A percentile compares a stretch with the other conserved stretches of the same genome.
These are phyloP conservation scores for Circaetus gallicus DNA, from an alignment of 2,113 vertebrate genomes.

Conservation along the genomic window DNA sequence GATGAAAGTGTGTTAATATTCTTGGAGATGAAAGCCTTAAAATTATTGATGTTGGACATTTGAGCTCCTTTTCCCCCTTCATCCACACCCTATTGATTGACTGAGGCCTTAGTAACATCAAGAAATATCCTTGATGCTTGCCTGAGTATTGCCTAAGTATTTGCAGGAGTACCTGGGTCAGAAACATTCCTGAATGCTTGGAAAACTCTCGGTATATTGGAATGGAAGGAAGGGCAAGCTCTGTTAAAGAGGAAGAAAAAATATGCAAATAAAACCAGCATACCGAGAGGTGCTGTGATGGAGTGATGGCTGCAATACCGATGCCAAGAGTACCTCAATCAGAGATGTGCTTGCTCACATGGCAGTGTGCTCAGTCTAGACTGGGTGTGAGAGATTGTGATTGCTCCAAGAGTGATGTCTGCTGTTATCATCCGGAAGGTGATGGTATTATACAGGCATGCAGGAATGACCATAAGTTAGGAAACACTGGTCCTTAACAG, in stretches of 20 bases:
- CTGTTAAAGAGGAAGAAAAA: neutral
- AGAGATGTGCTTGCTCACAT: neutral
- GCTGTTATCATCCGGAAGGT: slow-evolving; percentile 9
- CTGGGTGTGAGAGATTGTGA: neutral
- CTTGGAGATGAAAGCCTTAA: neutral
- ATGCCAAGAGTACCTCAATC: neutral
- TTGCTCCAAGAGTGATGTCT: neutral
- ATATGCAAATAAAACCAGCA: neutral
- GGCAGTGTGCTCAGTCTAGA: neutral
- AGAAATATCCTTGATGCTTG: neutral
- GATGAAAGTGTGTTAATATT: neutral
- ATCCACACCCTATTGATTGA: neutral
- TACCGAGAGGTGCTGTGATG: neutral
- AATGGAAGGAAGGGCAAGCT: neutral
- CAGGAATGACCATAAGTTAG: neutral
- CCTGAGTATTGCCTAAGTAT: neutral
- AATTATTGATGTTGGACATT: neutral
- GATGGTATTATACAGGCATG: neutral
- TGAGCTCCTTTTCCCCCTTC: neutral
- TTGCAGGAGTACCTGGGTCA: neutral
- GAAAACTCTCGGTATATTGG: neutral
- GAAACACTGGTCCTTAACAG: slow-evolving; percentile 28
- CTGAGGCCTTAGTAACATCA: neutral
- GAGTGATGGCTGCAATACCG: neutral
- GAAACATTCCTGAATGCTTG: neutral